Evolutionary conservation across 2,113 vertebrate genomes (phyloP), one percentile per base, ranked within the genome.

Genomic region (Ophiodon elongatus): DNA sequence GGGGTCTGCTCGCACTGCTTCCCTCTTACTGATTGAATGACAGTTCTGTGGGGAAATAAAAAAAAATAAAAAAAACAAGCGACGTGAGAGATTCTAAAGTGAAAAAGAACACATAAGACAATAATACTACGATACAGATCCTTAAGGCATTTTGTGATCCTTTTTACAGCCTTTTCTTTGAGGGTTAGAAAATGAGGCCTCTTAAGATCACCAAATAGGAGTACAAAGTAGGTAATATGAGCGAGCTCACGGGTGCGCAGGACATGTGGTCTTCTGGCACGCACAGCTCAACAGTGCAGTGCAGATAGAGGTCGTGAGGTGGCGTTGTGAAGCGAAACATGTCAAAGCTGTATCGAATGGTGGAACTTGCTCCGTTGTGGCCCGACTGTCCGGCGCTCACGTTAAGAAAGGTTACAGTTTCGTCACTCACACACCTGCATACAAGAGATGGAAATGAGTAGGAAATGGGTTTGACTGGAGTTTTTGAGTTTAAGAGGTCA

Each of bases 261-360:
- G 91, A 89, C 27, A 37, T 9, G 17, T 2, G 45, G 69, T 95
- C 92, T 2, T 88, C 93, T 0, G 65, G 89, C 39, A 92, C 88
- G 64, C 95, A 96, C 29, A 96, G 92, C 66, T 91, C 94, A 1
- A 96, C 93, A 0, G 75, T 86, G 85, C 95, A 96, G 89, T 96
- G 95, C 68, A 96, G 90, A 33, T 94, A 96, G 13, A 96, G 79
- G 25, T 93, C 76, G 2, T 88, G 70, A 0, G 94, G 93, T 0
- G 91, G 88, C 0, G 41, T 0, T 0, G 69, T 67, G 78, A 96
- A 96, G 27, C 92, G 93, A 60, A 96, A 96, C 95, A 96, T 94
- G 45, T 90, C 88, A 4, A 96, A 96, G 73, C 91, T 94, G 91
- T 87, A 96, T 35, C 86, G 94, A 3, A 95, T 39, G 1, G 70